These are phyloP conservation scores for Hiodon tergisus DNA, from an alignment of 2,113 vertebrate genomes.

Conservation along the genomic window DNA sequence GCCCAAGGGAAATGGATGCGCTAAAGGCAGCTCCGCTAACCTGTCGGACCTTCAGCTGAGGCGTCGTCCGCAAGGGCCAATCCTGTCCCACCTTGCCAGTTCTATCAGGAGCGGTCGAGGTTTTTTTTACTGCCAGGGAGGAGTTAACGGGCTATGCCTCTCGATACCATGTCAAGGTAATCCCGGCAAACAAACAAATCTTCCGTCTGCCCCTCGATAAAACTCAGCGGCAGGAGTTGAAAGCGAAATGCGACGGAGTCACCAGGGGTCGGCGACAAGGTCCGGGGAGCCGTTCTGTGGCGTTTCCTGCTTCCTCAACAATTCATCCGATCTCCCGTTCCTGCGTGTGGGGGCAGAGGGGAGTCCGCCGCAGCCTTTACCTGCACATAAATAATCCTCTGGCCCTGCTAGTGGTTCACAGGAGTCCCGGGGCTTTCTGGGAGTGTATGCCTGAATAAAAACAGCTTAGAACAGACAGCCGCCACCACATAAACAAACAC, in stretches of 20 bases:
- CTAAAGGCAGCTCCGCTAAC: constrained; percentile 14
- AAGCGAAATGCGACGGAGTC: background rate
- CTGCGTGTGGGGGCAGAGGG: constrained; percentile 1
- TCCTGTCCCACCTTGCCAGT: too few relatives aligned
- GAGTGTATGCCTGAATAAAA: too few relatives aligned
- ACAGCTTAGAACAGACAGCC: too few relatives aligned
- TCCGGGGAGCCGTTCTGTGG: background rate
- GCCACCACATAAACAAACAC: too few relatives aligned
- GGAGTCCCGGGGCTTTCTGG: constrained; percentile 3
- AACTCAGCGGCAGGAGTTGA: too few relatives aligned
- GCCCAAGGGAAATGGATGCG: constrained; percentile 47
- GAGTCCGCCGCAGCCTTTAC: constrained; percentile 4
- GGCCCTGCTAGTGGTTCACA: constrained; percentile 1
- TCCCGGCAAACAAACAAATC: background rate
- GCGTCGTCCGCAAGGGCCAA: background rate
- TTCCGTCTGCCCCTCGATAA: background rate
- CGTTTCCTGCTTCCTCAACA: background rate
- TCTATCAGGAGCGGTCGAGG: too few relatives aligned
- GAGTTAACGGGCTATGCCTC: background rate
- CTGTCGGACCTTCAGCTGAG: background rate
- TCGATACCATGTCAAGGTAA: background rate
- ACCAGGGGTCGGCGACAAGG: background rate
- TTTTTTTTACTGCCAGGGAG: background rate
- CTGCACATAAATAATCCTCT: constrained; percentile 29
- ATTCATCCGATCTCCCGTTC: background rate